Evolutionary conservation across 1,140 invertebrate species (phyloP), one percentile per base, ranked within the genome.

Genomic region (Archegozetes longisetosus): DNA sequence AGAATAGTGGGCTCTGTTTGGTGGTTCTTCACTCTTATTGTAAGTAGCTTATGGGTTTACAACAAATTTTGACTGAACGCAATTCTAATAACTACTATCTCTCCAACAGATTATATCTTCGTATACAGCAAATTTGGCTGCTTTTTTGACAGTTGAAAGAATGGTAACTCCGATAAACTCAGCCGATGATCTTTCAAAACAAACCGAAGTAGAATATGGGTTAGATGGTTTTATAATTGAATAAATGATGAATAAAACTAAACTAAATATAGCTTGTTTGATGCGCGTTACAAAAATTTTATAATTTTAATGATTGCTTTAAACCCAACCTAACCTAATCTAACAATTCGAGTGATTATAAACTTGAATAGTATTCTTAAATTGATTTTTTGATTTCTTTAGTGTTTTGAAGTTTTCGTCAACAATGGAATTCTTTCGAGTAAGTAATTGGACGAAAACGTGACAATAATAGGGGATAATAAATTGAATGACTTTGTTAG

Each of bases 1-100:
- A 78, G 94, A 40, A 91, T 98, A 66, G 90, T 96, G 0, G 90
- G 91, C 3, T 88, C 88, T 53, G 89, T 93, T 0, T 98, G 94
- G 94, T 98, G 94, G 93, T 98, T 98, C 74, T 98, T 98, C 73
- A 96, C 93, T 0, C 78, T 98, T 24, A 97, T 98, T 69, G 80
- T 98, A 59, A 40, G 32, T n/a, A n/a, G n/a, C n/a, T n/a, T n/a
- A n/a, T n/a, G n/a, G n/a, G n/a, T n/a, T n/a, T n/a, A n/a, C n/a
- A n/a, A n/a, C n/a, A n/a, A n/a, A n/a, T n/a, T n/a, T n/a, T n/a
- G n/a, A n/a, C n/a, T n/a, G n/a, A n/a, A n/a, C n/a, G n/a, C n/a
- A n/a, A n/a, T n/a, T n/a, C n/a, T n/a, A n/a, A n/a, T n/a, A n/a
- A n/a, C n/a, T n/a, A n/a, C n/a, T n/a, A n/a, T n/a, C n/a, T n/a